A percentile compares a stretch with the other conserved stretches of the same genome.
Conservation (phyloP, 2,113 vertebrate species). For the Misgurnus mizolepis region DNA sequence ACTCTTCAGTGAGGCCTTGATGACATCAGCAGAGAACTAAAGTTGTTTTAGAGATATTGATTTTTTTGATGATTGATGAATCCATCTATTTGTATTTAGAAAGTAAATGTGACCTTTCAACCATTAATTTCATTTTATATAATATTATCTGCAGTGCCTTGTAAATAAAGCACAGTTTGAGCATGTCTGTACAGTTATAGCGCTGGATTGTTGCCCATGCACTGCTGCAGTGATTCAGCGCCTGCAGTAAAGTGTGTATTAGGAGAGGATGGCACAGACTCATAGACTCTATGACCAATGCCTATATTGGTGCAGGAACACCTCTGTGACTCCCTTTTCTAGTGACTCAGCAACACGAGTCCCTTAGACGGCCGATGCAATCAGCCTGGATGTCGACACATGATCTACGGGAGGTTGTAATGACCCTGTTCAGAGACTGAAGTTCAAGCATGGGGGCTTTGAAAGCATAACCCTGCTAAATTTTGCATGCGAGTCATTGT, state of each 20-base stretch:
- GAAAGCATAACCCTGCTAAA: slow-evolving; percentile 18
- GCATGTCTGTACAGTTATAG: not conserved
- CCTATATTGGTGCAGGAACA: not conserved
- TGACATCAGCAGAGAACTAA: not conserved
- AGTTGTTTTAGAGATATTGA: not conserved
- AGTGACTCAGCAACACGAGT: slow-evolving; percentile 25
- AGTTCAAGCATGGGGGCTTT: slow-evolving; percentile 17
- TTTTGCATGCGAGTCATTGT: not conserved
- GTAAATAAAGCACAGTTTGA: too few relatives aligned
- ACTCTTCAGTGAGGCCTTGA: not conserved
- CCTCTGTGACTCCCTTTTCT: not conserved
- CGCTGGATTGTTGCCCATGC: not conserved
- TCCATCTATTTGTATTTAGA: too few relatives aligned
- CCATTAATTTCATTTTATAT: too few relatives aligned
- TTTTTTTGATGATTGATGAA: too few relatives aligned
- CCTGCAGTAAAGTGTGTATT: not conserved
- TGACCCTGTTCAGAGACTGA: not conserved
- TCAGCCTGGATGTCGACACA: slow-evolving; percentile 10
- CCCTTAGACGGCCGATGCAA: not conserved
- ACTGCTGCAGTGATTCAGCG: not conserved
- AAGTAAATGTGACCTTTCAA: too few relatives aligned
- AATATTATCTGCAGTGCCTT: too few relatives aligned
- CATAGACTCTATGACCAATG: not conserved
- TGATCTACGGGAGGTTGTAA: not conserved
- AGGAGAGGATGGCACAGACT: not conserved